Percentiles rank a stretch among this genome's conserved stretches.
Conservation (phyloP, 2,113 vertebrate genomes). For the Trochalopteron elliotii region DNA sequence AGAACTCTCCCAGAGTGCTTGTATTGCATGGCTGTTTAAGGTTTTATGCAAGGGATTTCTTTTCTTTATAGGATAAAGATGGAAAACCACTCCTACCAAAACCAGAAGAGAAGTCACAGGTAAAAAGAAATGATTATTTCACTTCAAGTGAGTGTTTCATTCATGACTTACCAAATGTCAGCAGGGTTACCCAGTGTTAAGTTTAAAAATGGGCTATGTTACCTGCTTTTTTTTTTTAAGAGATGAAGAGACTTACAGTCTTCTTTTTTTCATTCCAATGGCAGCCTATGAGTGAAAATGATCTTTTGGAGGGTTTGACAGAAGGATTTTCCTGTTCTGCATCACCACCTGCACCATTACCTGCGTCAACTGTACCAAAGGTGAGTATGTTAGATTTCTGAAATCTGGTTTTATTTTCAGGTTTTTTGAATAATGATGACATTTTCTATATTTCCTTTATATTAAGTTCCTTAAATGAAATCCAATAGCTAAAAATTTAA, state of each 20-base stretch:
- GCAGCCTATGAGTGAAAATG: conserved; percentile 71
- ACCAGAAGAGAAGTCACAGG: conserved; percentile 52
- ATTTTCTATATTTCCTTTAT: not conserved
- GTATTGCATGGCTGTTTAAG: not conserved
- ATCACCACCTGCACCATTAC: not conserved
- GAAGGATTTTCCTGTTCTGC: conserved; percentile 63
- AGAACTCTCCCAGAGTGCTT: not conserved
- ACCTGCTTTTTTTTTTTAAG: not conserved
- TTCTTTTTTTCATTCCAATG: not conserved
- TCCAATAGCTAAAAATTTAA: not conserved
- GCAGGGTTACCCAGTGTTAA: not conserved
- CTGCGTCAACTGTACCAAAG: not conserved
- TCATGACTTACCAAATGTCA: not conserved
- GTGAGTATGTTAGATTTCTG: not conserved
- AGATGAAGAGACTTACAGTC: not conserved
- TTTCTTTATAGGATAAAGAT: conserved; percentile 68
- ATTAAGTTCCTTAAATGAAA: not conserved
- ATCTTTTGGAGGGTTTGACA: conserved; percentile 71
- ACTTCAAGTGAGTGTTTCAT: not conserved
- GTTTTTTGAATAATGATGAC: not conserved
- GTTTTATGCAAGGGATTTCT: not conserved
- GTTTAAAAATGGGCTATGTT: not conserved
- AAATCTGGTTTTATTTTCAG: not conserved
- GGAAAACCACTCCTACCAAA: conserved; percentile 67
- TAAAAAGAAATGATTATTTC: conserved; percentile 24